Percentiles rank a stretch among this genome's conserved stretches.
phyloP scores from a whole-genome alignment of 2,888 invertebrate species.

The Synergus japonicus region DNA sequence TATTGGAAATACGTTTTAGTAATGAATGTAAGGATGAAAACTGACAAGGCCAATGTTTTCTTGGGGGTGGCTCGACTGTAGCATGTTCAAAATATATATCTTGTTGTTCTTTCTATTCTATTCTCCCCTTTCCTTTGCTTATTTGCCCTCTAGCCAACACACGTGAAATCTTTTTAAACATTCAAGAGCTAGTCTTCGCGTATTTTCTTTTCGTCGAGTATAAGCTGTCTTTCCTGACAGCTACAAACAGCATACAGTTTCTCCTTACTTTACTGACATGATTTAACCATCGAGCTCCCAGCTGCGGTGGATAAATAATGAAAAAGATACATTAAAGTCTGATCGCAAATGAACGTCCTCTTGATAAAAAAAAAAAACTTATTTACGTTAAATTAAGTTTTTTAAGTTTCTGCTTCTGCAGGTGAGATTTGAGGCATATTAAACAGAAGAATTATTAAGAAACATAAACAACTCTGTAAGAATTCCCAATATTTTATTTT shows the following conservation, averaged over 20 bases:
- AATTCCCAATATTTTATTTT: neutral
- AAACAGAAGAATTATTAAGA: neutral
- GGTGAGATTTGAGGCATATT: neutral
- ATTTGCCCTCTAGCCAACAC: neutral
- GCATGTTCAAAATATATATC: neutral
- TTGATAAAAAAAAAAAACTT: neutral
- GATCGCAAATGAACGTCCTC: slow-evolving; percentile 11
- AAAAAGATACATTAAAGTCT: slow-evolving; percentile 22
- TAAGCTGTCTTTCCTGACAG: slow-evolving; percentile 12
- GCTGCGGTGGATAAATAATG: slow-evolving; percentile 21
- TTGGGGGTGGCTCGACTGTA: neutral
- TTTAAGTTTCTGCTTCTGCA: too few relatives aligned
- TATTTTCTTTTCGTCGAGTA: slow-evolving; percentile 26
- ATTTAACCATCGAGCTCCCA: slow-evolving; percentile 6
- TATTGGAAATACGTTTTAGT: neutral
- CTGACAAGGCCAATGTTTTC: neutral
- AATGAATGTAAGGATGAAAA: neutral
- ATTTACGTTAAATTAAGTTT: neutral
- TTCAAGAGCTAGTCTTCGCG: slow-evolving; percentile 18
- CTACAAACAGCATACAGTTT: slow-evolving; percentile 24
- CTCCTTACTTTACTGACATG: slow-evolving; percentile 23
- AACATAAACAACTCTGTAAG: neutral
- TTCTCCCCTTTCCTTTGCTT: neutral
- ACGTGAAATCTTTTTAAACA: slow-evolving; percentile 32
- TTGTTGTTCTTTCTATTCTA: neutral